Conservation (phyloP, 2,113 vertebrate species). For the Alectura lathami region DNA sequence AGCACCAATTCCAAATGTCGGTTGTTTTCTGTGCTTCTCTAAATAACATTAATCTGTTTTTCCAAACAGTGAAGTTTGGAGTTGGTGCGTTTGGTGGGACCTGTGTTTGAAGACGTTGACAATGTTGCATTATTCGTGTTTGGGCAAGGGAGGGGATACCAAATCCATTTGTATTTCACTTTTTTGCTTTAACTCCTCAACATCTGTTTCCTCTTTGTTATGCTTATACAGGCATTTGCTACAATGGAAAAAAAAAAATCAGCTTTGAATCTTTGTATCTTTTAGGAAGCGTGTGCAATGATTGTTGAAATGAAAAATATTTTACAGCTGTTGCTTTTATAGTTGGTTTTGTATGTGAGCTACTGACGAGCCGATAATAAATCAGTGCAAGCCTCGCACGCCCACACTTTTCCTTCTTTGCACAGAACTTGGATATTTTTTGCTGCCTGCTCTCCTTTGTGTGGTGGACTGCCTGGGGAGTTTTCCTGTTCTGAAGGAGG, state of each 20-base stretch:
- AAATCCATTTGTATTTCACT: neutral
- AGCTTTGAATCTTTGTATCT: neutral
- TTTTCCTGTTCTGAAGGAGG: conserved; percentile 1
- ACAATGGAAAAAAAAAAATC: neutral
- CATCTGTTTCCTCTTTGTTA: neutral
- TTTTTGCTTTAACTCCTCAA: neutral
- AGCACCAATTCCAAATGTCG: neutral
- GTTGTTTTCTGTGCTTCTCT: neutral
- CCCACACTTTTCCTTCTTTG: conserved; percentile 11
- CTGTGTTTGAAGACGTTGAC: neutral
- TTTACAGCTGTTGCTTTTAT: neutral
- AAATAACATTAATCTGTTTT: neutral
- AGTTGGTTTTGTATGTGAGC: neutral
- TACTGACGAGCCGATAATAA: neutral
- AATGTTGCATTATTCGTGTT: neutral
- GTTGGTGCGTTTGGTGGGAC: neutral
- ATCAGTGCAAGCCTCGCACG: neutral
- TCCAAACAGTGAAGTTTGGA: neutral
- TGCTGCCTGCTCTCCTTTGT: neutral
- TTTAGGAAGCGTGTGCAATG: neutral
- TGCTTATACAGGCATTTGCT: neutral
- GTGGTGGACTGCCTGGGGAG: neutral
- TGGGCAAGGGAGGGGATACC: neutral
- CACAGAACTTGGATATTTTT: conserved; percentile 4
- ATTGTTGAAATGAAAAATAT: neutral